Conservation (phyloP, 30 jellyfish, hydroid and myxozoan genomes). For the Aurelia coerulea region DNA sequence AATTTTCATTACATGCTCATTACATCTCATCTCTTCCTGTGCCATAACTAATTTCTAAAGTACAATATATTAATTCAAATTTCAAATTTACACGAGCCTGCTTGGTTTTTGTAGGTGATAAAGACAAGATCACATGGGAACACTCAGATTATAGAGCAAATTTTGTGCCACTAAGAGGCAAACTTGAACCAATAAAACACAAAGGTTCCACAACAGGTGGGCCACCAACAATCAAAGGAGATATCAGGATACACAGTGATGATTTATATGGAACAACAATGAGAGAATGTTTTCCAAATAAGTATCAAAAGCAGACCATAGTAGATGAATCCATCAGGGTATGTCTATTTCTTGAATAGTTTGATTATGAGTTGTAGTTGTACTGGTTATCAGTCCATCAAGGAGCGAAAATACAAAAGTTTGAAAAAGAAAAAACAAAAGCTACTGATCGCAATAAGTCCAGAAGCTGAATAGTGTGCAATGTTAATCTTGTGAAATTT, state of each 20-base stretch:
- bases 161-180: slow-evolving; percentile 38
- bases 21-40: too few relatives aligned
- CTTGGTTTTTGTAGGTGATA: slow-evolving; percentile 42
- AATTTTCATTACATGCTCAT: too few relatives aligned
- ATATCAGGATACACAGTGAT: slow-evolving; percentile 33
- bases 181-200: slow-evolving; percentile 32
- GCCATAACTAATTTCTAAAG: too few relatives aligned
- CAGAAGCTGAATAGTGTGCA: too few relatives aligned
- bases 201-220: slow-evolving; percentile 13
- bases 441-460: too few relatives aligned
- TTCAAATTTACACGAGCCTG: neutral
- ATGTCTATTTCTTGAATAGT: neutral
- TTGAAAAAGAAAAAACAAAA: too few relatives aligned
- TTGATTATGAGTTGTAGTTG: neutral
- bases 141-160: slow-evolving; percentile 69
- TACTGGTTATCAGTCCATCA: too few relatives aligned
- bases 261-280: slow-evolving; percentile 61
- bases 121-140: slow-evolving; percentile 64
- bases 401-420: too few relatives aligned
- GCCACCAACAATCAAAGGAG: slow-evolving; percentile 72
- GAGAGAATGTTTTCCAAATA: slow-evolving; percentile 50
- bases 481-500: too few relatives aligned
- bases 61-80: too few relatives aligned
- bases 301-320: slow-evolving; percentile 12
- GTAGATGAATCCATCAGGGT: slow-evolving; percentile 72